Evolutionary conservation across 1,140 invertebrate species (phyloP), one percentile per base, ranked within the genome.

Genomic region (Eriosoma lanigerum): DNA sequence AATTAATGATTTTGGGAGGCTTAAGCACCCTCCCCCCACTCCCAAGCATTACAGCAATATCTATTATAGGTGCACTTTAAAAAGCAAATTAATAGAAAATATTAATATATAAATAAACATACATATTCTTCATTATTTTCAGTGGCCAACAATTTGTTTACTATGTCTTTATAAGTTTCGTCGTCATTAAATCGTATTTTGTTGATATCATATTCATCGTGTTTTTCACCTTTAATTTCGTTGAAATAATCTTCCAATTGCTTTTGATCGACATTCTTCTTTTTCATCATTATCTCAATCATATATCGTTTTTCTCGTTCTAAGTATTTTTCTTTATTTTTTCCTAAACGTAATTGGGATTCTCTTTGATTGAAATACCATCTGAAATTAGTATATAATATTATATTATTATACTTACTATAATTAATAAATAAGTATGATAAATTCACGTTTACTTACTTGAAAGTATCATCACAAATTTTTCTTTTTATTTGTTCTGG

Each of bases 261-360:
- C 26, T 62, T 60, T 62, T 78, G 6, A 29, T 44, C 21, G 38
- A 78, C n/a, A 13, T 78, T 78, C 8, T 78, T 78, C 60, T 78
- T 78, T 26, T 78, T 60, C 75, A 78, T 78, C 56, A 78, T 46
- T 3, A 21, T 19, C 8, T 78, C 32, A 19, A 78, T 24, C 32
- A 60, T 60, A 29, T 62, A 12, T 12, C 3, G 56, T 3, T 24
- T 21, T 62, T 78, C 54, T 0, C 56, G 56, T 44, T 44, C 21
- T 17, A 48, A 19, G 17, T 44, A 60, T 62, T 58, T 58, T 10
- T 48, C 38, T 29, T 15, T n/a, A 2, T 29, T 78, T 78, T 76
- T 76, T 15, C n/a, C 32, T 5, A 58, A 46, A 60, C 73, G 73
- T 9, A 54, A 29, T 44, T 78, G 10, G 2, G 73, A 3, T 19